Evolutionary conservation across 2,113 vertebrate genomes (phyloP).

Genomic region (Dinomys branickii): DNA sequence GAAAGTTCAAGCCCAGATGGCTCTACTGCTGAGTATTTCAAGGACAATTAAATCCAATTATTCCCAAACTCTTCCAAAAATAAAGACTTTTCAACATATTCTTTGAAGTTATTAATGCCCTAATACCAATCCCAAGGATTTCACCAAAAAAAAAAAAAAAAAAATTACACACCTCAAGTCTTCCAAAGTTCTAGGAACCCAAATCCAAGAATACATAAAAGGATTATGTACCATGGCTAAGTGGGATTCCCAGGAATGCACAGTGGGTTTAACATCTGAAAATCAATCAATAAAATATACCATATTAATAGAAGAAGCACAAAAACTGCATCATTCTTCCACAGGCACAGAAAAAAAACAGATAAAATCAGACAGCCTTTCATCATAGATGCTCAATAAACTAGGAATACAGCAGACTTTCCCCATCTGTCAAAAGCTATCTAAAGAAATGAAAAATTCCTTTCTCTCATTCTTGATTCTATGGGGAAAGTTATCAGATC

Average conservation of each 20-base stretch:
- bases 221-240: neutral
- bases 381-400: neutral
- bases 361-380: slow-evolving; percentile 14
- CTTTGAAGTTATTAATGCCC: neutral
- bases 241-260: neutral
- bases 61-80: slow-evolving; percentile 29
- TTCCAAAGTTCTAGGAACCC: slow-evolving; percentile 28
- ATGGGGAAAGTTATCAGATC: neutral
- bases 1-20: neutral
- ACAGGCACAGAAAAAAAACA: neutral
- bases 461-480: neutral
- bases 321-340: neutral
- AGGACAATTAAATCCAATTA: slow-evolving; percentile 27
- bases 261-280: slow-evolving; percentile 8
- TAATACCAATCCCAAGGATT: neutral
- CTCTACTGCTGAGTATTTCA: neutral
- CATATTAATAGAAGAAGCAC: neutral
- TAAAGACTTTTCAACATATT: neutral
- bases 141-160: neutral
- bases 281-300: neutral
- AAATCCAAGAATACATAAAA: slow-evolving; percentile 36
- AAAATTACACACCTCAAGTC: neutral
- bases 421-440: neutral
- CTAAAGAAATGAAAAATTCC: neutral
- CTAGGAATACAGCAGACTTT: neutral